A percentile compares a stretch with the other conserved stretches of the same genome.
Evolutionary conservation across 2,113 vertebrate species (phyloP).

Genomic region (Pholis gunnellus): DNA sequence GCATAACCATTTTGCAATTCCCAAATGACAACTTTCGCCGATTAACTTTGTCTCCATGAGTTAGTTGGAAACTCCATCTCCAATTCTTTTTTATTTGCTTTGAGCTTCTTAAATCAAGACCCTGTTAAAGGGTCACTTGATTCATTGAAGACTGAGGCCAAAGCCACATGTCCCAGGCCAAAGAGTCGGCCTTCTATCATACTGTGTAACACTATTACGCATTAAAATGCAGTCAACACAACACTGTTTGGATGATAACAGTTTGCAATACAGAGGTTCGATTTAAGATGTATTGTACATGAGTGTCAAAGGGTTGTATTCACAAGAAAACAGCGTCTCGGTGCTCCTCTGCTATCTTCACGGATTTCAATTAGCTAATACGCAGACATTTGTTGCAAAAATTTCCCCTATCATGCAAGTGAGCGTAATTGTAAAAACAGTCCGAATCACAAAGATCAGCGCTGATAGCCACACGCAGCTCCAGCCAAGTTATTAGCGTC

Average conservation of each 20-base stretch:
- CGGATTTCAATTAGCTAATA: neutral
- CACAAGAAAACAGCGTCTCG: neutral
- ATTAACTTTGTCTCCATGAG: neutral
- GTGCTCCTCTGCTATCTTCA: neutral
- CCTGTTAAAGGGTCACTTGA: neutral
- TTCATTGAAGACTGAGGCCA: neutral
- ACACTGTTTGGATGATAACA: neutral
- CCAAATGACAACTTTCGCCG: too few relatives aligned
- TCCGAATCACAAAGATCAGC: neutral
- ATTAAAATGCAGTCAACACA: too few relatives aligned
- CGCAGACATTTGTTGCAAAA: neutral
- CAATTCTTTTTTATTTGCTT: too few relatives aligned
- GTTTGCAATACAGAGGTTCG: neutral
- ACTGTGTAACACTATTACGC: neutral
- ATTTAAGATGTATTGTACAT: neutral
- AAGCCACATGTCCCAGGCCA: neutral
- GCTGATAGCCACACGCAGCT: neutral
- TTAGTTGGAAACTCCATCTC: neutral
- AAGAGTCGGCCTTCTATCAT: neutral
- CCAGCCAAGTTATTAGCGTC: neutral
- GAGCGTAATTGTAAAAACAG: neutral
- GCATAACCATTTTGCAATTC: neutral
- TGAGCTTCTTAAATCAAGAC: too few relatives aligned
- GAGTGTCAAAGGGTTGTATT: neutral
- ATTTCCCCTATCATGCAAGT: neutral